These are phyloP conservation scores for Amazonetta brasiliensis DNA, from an alignment of 2,797 vertebrate species.

Conservation along the genomic window DNA sequence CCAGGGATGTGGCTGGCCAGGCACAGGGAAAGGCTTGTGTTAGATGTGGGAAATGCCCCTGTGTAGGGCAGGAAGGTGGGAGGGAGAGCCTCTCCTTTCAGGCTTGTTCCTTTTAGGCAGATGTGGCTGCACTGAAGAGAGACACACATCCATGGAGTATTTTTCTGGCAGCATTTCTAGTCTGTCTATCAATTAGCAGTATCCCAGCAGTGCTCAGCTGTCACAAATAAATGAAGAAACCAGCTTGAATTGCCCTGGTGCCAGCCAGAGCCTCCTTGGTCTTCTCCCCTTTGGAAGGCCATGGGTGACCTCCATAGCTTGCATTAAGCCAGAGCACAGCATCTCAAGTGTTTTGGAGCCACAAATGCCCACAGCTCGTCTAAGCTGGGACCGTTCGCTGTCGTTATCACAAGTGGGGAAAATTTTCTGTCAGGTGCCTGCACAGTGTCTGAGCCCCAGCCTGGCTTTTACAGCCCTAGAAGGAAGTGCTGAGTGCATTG, in stretches of 20 bases:
- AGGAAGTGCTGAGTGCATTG: not conserved
- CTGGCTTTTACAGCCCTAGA: slow-evolving; percentile 14
- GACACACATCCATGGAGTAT: not conserved
- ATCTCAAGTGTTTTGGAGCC: not conserved
- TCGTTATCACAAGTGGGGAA: not conserved
- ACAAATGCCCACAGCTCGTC: not conserved
- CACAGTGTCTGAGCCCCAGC: not conserved
- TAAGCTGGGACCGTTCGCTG: not conserved
- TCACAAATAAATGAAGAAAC: not conserved
- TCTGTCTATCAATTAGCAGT: not conserved
- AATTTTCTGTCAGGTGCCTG: not conserved
- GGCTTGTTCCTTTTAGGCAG: not conserved
- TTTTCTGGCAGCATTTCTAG: not conserved
- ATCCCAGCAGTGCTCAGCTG: not conserved
- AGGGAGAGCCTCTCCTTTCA: not conserved
- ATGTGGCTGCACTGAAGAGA: not conserved
- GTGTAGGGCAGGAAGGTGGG: not conserved
- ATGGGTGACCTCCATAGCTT: not conserved
- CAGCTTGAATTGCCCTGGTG: not conserved
- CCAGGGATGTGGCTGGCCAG: not conserved
- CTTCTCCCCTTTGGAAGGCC: not conserved
- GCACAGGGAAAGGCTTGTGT: not conserved
- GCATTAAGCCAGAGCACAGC: not conserved
- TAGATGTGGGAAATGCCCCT: not conserved
- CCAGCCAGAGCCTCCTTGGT: not conserved